Percentiles rank a stretch among this genome's conserved stretches.
phyloP scores from a whole-genome alignment of 1,140 invertebrate species.

The Drosophila orosa region DNA sequence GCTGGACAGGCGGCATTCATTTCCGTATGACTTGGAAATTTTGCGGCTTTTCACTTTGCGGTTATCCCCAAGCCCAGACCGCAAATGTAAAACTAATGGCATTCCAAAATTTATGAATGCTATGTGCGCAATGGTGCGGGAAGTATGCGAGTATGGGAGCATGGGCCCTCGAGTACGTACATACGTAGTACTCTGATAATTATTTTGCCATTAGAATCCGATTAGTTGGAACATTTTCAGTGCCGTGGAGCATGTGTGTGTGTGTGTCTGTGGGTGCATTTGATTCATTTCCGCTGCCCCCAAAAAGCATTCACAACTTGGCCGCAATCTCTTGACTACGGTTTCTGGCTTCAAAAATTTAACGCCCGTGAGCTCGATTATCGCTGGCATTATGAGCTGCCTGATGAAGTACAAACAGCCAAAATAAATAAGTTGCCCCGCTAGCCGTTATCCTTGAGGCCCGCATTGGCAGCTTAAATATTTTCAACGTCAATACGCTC shows the following conservation, averaged over 20 bases:
- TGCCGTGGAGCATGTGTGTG: constrained; percentile 15
- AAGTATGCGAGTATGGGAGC: constrained; percentile 3
- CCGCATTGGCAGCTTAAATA: constrained; percentile 64
- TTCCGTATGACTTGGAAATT: constrained; percentile 83
- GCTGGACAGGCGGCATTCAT: constrained; percentile 69
- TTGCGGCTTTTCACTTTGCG: constrained; percentile 83
- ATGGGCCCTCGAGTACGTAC: constrained; percentile 42
- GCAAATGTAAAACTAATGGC: constrained; percentile 84
- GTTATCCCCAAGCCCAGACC: constrained; percentile 78
- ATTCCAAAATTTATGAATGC: constrained; percentile 82
- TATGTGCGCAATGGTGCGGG: constrained; percentile 24
- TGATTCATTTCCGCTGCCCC: constrained; percentile 73
- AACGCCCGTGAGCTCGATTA: constrained; percentile 53
- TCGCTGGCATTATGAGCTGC: constrained; percentile 71
- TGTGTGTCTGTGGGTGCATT: constrained; percentile 44
- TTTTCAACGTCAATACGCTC: constrained; percentile 76
- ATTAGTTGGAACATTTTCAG: constrained; percentile 78
- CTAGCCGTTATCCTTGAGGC: constrained; percentile 15
- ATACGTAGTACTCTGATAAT: constrained; percentile 76
- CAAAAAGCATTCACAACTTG: constrained; percentile 42
- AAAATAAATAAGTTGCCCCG: constrained; percentile 65
- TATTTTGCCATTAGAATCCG: constrained; percentile 84
- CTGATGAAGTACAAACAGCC: constrained; percentile 76
- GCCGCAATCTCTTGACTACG: constrained; percentile 39
- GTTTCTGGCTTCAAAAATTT: constrained; percentile 62